A percentile compares a stretch with the other conserved stretches of the same genome.
These are phyloP conservation scores for Watersipora subatra DNA, from an alignment of 1,140 invertebrate genomes.

Conservation along the genomic window DNA sequence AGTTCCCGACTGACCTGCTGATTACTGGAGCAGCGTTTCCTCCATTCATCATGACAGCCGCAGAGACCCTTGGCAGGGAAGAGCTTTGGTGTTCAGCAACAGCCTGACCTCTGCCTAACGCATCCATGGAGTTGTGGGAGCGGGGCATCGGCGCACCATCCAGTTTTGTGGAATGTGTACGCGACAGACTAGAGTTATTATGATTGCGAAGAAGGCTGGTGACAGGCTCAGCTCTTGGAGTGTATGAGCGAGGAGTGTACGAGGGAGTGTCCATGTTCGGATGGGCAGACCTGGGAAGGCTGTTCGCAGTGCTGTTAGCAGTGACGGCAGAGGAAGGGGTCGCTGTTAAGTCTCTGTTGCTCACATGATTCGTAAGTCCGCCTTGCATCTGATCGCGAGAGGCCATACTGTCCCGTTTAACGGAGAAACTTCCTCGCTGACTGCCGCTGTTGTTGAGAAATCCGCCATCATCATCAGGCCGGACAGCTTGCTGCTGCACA, in stretches of 20 bases:
- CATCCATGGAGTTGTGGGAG: not conserved
- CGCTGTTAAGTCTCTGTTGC: not conserved
- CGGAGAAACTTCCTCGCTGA: not conserved
- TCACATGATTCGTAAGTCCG: not conserved
- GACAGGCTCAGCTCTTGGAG: not conserved
- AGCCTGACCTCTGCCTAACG: not conserved
- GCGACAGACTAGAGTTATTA: not conserved
- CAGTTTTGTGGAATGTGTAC: not conserved
- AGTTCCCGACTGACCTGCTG: too few species aligned
- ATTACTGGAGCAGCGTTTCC: too few species aligned
- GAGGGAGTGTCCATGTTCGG: slow-evolving; percentile 9
- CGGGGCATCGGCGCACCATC: not conserved
- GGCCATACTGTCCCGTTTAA: not conserved
- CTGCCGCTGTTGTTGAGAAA: not conserved
- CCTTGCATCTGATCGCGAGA: too few species aligned
- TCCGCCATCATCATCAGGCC: not conserved
- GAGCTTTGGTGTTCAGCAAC: too few species aligned
- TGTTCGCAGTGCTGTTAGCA: not conserved
- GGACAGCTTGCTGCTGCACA: not conserved
- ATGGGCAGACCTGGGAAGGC: slow-evolving; percentile 6
- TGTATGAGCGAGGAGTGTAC: not conserved
- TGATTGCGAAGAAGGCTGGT: not conserved
- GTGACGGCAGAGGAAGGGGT: not conserved
- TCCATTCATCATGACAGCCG: too few species aligned
- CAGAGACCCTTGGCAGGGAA: too few species aligned